Percentiles rank a stretch among this genome's conserved stretches.
phyloP scores from a whole-genome alignment of 2,888 invertebrate genomes.

The Fabriciana adippe region DNA sequence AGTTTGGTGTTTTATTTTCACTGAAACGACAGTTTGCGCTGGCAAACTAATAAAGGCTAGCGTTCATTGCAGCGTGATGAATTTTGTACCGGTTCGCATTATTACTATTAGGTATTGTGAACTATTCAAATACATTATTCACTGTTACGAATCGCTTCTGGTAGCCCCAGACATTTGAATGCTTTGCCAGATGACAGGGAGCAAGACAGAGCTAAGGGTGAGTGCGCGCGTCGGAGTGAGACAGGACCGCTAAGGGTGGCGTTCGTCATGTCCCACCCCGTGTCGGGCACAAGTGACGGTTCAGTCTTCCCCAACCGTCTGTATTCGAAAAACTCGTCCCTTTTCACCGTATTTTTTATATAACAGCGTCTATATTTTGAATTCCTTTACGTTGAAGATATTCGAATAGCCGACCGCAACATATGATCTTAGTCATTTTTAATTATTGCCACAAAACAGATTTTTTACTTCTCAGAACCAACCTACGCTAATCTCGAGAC shows the following conservation, averaged over 20 bases:
- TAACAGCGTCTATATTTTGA: slow-evolving; percentile 39
- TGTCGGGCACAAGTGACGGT: slow-evolving; percentile 74
- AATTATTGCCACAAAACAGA: slow-evolving; percentile 56
- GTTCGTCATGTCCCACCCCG: slow-evolving; percentile 75
- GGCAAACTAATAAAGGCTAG: slow-evolving; percentile 13
- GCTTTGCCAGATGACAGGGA: slow-evolving; percentile 72
- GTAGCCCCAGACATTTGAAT: slow-evolving; percentile 70
- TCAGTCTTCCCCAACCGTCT: slow-evolving; percentile 73
- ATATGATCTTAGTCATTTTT: slow-evolving; percentile 55
- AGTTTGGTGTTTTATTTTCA: slow-evolving; percentile 10
- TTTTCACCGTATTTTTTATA: slow-evolving; percentile 53
- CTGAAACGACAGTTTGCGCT: slow-evolving; percentile 21
- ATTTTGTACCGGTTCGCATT: slow-evolving; percentile 43
- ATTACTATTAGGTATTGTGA: slow-evolving; percentile 71
- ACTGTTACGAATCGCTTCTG: slow-evolving; percentile 78
- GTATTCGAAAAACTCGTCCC: slow-evolving; percentile 68
- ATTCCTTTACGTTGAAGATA: slow-evolving; percentile 31
- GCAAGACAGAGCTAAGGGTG: slow-evolving; percentile 50
- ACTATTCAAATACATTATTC: slow-evolving; percentile 72
- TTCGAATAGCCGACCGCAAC: slow-evolving; percentile 36
- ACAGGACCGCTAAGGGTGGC: slow-evolving; percentile 66
- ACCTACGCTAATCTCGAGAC: slow-evolving; percentile 71
- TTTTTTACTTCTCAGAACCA: slow-evolving; percentile 72
- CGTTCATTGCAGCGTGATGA: slow-evolving; percentile 28
- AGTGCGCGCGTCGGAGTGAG: slow-evolving; percentile 53